Conservation (phyloP, 2,888 invertebrate genomes). For the Diarsia brunnea region DNA sequence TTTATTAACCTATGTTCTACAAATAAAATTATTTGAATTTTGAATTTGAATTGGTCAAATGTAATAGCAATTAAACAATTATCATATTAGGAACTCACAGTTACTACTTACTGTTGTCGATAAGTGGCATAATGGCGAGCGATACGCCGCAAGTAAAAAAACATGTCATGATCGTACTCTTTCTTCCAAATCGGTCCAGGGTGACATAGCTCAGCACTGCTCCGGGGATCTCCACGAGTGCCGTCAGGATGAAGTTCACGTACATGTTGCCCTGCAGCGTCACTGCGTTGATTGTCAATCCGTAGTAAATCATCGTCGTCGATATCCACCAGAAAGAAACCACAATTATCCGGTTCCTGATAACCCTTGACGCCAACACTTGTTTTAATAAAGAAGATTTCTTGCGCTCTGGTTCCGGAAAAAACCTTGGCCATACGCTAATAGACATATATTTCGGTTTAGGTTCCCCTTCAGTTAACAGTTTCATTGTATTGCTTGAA, state of each 20-base stretch:
- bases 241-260: conserved; percentile 92
- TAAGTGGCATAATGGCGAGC: conserved; percentile 26
- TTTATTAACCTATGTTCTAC: too few relatives aligned
- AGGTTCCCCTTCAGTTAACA: conserved; percentile 66
- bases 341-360: conserved; percentile 44
- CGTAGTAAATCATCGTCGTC: conserved; percentile 94
- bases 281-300: conserved; percentile 93
- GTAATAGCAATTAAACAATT: too few relatives aligned
- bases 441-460: neutral
- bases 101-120: conserved; percentile 38
- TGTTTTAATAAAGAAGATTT: conserved; percentile 2
- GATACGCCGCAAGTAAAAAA: conserved; percentile 47
- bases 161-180: conserved; percentile 51
- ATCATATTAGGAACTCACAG: neutral
- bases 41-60: too few relatives aligned
- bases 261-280: conserved; percentile 93
- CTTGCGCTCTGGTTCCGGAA: neutral
- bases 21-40: too few relatives aligned
- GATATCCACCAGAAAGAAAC: conserved; percentile 91
- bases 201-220: conserved; percentile 71
- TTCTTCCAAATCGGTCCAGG: conserved; percentile 60
- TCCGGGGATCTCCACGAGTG: conserved; percentile 91
- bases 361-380: conserved; percentile 50
- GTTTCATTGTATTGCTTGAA: conserved; percentile 76
- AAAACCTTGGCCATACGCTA: neutral